A percentile compares a stretch with the other conserved stretches of the same genome.
These are phyloP conservation scores for Gymnoscelis rufifasciata DNA, from an alignment of 2,888 invertebrate genomes.

Conservation along the genomic window DNA sequence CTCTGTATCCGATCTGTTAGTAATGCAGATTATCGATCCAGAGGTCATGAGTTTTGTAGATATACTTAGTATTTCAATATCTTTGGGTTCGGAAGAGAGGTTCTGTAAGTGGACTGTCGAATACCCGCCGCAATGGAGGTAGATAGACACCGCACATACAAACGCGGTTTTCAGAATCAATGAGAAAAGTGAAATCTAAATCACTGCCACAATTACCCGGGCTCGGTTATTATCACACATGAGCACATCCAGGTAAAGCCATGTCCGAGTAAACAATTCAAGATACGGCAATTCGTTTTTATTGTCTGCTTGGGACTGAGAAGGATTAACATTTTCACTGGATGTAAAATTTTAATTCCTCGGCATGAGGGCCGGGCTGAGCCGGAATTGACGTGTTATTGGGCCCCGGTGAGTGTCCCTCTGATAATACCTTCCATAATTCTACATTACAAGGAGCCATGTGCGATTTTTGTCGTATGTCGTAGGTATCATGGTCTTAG, in stretches of 20 bases:
- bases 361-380: slow-evolving; percentile 52
- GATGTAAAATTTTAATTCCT: slow-evolving; percentile 72
- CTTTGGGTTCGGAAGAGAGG: no score
- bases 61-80: no score
- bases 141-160: no score
- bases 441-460: slow-evolving; percentile 21
- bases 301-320: slow-evolving; percentile 60
- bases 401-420: slow-evolving; percentile 49
- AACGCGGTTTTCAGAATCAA: background rate
- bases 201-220: background rate
- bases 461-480: no score
- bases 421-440: slow-evolving; percentile 26
- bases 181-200: no score
- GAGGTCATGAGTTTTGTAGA: no score
- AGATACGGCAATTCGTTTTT: slow-evolving; percentile 68
- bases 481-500: no score
- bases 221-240: background rate
- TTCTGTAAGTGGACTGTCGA: no score
- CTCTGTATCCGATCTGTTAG: no score
- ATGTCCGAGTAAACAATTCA: slow-evolving; percentile 56
- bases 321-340: slow-evolving; percentile 71
- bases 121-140: no score
- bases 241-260: slow-evolving; percentile 22
- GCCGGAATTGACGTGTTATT: slow-evolving; percentile 67
- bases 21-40: no score